These are phyloP conservation scores for Muricea muricata DNA, from an alignment of 92 coral and sea anemone genomes.

Conservation along the genomic window DNA sequence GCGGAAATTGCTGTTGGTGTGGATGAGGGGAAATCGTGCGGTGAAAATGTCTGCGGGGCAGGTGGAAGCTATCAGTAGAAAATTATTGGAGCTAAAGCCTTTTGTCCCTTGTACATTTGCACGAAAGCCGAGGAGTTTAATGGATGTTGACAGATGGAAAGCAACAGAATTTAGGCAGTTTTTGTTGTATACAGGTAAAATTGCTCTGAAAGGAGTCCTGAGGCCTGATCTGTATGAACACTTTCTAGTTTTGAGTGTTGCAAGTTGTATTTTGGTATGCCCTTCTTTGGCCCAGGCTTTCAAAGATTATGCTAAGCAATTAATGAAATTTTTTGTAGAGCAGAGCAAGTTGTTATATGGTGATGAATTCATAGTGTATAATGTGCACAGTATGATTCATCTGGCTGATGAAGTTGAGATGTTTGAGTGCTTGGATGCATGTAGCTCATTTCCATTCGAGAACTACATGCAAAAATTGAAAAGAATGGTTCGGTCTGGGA, in stretches of 20 bases:
- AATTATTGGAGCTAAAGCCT: conserved; percentile 8
- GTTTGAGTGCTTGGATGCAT: conserved; percentile 25
- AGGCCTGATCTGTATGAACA: conserved; percentile 7
- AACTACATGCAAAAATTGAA: no score
- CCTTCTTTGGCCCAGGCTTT: conserved; percentile 9
- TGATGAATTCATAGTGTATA: conserved; percentile 41
- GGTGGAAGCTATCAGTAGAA: conserved; percentile 8
- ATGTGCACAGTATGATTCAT: conserved; percentile 50
- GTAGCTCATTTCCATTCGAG: conserved; percentile 32
- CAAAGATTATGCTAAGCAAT: conserved; percentile 16
- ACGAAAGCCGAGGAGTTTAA: no score
- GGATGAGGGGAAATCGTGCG: no score
- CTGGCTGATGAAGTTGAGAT: conserved; percentile 32
- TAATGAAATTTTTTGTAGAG: conserved; percentile 39
- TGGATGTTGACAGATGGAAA: no score
- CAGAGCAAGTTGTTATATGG: conserved; percentile 42
- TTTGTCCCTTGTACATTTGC: no score
- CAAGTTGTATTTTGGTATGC: conserved; percentile 14
- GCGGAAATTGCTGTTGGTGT: no score
- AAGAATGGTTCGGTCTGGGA: no score
- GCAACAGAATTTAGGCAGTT: no score
- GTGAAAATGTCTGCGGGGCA: conserved; percentile 33
- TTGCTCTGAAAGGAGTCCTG: not conserved
- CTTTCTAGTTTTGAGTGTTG: not conserved
- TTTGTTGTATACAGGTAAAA: no score